Conservation (phyloP, 2,797 vertebrate species). For the Allobates femoralis region DNA sequence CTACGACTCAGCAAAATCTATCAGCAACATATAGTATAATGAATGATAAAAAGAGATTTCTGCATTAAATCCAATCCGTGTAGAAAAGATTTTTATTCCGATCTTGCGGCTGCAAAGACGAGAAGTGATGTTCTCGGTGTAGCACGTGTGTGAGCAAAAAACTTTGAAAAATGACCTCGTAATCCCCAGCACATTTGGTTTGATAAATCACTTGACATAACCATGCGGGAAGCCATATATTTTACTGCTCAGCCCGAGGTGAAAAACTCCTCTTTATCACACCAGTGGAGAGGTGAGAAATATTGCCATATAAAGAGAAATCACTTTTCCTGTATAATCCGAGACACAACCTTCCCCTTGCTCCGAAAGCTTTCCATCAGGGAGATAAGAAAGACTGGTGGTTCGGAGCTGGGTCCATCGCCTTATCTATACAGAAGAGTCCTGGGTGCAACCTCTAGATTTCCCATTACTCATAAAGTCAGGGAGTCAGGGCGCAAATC, state of each 20-base stretch:
- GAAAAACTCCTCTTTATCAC: slow-evolving; percentile 61
- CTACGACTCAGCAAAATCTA: neutral
- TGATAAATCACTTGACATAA: slow-evolving; percentile 57
- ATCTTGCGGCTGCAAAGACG: neutral
- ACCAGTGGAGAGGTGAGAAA: slow-evolving; percentile 64
- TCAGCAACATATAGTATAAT: neutral
- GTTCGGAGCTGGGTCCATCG: neutral
- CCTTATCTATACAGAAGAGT: slow-evolving; percentile 21
- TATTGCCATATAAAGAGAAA: slow-evolving; percentile 65
- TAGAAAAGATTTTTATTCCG: neutral
- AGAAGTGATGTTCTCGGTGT: neutral
- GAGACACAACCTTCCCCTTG: slow-evolving; percentile 62
- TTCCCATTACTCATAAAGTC: neutral
- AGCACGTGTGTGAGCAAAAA: slow-evolving; percentile 39
- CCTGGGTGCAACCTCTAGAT: neutral
- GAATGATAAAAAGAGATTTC: neutral
- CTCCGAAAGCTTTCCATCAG: slow-evolving; percentile 50
- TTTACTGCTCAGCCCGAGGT: slow-evolving; percentile 67
- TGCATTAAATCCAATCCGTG: neutral
- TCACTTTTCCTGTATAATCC: slow-evolving; percentile 66
- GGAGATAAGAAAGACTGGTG: slow-evolving; percentile 21
- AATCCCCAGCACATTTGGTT: slow-evolving; percentile 51
- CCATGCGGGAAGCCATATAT: slow-evolving; percentile 62
- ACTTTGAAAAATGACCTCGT: slow-evolving; percentile 65
- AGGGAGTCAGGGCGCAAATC: neutral